Conservation (phyloP, 2,113 vertebrate species). For the Austrofundulus limnaeus region DNA sequence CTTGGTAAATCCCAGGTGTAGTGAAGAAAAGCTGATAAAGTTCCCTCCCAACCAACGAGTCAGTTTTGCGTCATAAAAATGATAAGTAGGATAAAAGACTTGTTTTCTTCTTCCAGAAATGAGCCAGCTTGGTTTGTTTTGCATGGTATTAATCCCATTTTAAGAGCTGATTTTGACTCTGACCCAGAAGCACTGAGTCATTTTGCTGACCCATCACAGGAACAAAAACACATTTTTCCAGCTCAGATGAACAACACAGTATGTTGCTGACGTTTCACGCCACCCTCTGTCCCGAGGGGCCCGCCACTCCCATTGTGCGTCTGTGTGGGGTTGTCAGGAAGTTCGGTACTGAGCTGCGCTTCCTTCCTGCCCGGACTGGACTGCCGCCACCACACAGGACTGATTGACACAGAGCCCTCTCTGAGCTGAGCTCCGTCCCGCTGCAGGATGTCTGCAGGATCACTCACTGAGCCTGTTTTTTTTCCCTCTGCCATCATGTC, state of each 20-base stretch:
- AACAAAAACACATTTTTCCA: slow-evolving; percentile 52
- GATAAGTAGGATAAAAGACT: too few species aligned
- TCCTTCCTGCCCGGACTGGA: slow-evolving; percentile 69
- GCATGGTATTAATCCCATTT: neutral
- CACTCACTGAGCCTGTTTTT: slow-evolving; percentile 16
- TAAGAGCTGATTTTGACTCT: neutral
- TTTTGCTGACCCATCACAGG: slow-evolving; percentile 45
- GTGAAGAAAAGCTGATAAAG: too few species aligned
- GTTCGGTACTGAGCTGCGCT: slow-evolving; percentile 65
- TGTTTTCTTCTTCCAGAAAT: neutral
- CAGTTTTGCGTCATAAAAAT: neutral
- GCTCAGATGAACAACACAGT: slow-evolving; percentile 46
- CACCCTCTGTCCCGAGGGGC: slow-evolving; percentile 35
- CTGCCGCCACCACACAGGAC: slow-evolving; percentile 22
- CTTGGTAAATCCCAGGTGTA: too few species aligned
- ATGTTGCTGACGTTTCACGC: slow-evolving; percentile 24
- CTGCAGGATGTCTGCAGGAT: slow-evolving; percentile 62
- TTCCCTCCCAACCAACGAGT: neutral
- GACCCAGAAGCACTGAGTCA: neutral
- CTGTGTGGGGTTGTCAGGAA: slow-evolving; percentile 71
- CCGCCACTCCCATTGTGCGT: slow-evolving; percentile 65
- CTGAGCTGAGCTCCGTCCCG: slow-evolving; percentile 26
- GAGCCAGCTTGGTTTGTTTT: neutral
- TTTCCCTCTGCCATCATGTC: slow-evolving; percentile 35
- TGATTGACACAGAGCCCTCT: slow-evolving; percentile 63